phyloP scores from a whole-genome alignment of 2,888 invertebrate genomes.

The Pantelozetes paolii region DNA sequence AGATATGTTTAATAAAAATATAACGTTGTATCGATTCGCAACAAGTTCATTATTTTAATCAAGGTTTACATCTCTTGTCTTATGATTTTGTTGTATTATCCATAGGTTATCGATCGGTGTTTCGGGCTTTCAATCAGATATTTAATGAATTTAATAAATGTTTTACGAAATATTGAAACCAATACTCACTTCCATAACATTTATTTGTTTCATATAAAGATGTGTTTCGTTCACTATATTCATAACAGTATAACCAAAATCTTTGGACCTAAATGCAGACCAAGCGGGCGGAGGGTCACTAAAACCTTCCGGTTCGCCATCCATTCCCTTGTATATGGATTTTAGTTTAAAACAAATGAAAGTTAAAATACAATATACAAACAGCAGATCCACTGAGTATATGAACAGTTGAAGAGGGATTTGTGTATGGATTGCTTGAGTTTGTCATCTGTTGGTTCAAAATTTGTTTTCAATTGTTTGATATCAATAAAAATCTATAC shows the following conservation, averaged over 20 bases:
- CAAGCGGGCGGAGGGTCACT: constrained; percentile 48
- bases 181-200: constrained; percentile 50
- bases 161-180: background rate
- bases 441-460: constrained; percentile 53
- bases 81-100: constrained; percentile 27
- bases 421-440: constrained; percentile 53
- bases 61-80: background rate
- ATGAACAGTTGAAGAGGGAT: constrained; percentile 57
- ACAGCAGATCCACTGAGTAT: constrained; percentile 57
- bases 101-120: background rate
- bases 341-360: background rate
- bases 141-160: background rate
- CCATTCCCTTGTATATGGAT: constrained; percentile 51
- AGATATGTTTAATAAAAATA: too few relatives aligned
- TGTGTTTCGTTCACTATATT: constrained; percentile 52
- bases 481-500: background rate
- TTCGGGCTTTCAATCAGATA: background rate
- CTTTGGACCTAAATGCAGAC: constrained; percentile 53
- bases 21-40: too few relatives aligned
- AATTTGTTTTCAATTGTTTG: constrained; percentile 46
- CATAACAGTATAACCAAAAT: constrained; percentile 54
- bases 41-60: too few relatives aligned
- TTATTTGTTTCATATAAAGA: constrained; percentile 53
- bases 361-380: constrained; percentile 47
- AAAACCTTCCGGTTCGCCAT: constrained; percentile 52